Evolutionary conservation across 2,113 vertebrate genomes (phyloP).

Genomic region (Oryzias woworae): DNA sequence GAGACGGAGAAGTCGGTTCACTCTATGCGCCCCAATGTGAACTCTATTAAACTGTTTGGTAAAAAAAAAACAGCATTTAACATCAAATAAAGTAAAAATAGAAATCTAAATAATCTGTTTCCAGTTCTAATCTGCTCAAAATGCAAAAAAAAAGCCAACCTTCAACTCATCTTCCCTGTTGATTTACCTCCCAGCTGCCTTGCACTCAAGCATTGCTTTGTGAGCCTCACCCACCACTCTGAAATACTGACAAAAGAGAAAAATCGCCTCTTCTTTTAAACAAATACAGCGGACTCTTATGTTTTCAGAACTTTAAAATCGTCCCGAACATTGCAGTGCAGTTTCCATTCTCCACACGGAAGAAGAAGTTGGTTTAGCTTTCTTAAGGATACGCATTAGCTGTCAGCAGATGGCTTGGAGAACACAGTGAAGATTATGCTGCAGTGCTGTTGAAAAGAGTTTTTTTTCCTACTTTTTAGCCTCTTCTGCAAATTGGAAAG

Average conservation of each 20-base stretch:
- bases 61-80: no score
- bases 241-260: slow-evolving; percentile 28
- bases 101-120: slow-evolving; percentile 17
- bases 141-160: no score
- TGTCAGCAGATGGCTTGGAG: background rate
- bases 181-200: no score
- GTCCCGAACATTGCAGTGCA: slow-evolving; percentile 31
- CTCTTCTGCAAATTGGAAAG: slow-evolving; percentile 3
- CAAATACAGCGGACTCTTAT: slow-evolving; percentile 35
- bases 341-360: slow-evolving; percentile 15
- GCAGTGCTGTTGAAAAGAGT: background rate
- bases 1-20: background rate
- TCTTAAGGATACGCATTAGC: background rate
- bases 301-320: slow-evolving; percentile 39
- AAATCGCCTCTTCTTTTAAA: slow-evolving; percentile 32
- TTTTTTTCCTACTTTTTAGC: background rate
- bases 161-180: no score
- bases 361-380: slow-evolving; percentile 6
- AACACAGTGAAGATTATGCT: background rate
- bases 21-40: background rate
- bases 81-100: background rate
- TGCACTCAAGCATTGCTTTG: background rate
- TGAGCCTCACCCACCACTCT: slow-evolving; percentile 26
- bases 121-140: slow-evolving; percentile 4
- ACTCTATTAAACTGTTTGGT: no score